Evolutionary conservation across 2,797 vertebrate genomes (phyloP).

Genomic region (Sebastolobus altivelis): DNA sequence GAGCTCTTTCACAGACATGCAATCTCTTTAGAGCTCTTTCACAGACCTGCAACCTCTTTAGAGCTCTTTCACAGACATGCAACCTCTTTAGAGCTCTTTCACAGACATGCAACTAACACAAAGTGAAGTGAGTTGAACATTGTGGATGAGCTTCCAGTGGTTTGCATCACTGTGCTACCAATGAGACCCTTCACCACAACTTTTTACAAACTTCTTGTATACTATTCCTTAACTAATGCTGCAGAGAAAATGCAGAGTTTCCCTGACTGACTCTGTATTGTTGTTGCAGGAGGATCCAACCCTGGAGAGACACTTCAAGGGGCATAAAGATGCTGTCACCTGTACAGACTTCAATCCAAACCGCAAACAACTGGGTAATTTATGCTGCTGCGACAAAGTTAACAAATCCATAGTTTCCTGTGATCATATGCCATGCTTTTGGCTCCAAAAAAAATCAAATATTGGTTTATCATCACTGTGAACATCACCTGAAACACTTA

Average conservation of each 20-base stretch:
- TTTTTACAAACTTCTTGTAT: not conserved
- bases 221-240: not conserved
- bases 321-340: slow-evolving; percentile 83
- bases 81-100: not conserved
- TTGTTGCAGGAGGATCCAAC: slow-evolving; percentile 83
- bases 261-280: not conserved
- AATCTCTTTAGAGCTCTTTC: no score
- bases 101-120: not conserved
- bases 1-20: no score
- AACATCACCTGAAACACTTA: not conserved
- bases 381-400: not conserved
- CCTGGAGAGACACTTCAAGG: slow-evolving; percentile 83
- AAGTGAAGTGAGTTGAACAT: not conserved
- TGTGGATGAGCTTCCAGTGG: not conserved
- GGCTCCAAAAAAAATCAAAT: not conserved
- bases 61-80: no score
- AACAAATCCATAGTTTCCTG: not conserved
- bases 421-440: not conserved
- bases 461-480: not conserved
- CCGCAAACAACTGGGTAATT: slow-evolving; percentile 83
- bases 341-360: slow-evolving; percentile 85
- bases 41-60: no score
- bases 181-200: not conserved
- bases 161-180: not conserved
- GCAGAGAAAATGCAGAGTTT: not conserved